Evolutionary conservation across 1,140 invertebrate species (phyloP), one percentile per base, ranked within the genome.

Genomic region (Babylonia areolata): DNA sequence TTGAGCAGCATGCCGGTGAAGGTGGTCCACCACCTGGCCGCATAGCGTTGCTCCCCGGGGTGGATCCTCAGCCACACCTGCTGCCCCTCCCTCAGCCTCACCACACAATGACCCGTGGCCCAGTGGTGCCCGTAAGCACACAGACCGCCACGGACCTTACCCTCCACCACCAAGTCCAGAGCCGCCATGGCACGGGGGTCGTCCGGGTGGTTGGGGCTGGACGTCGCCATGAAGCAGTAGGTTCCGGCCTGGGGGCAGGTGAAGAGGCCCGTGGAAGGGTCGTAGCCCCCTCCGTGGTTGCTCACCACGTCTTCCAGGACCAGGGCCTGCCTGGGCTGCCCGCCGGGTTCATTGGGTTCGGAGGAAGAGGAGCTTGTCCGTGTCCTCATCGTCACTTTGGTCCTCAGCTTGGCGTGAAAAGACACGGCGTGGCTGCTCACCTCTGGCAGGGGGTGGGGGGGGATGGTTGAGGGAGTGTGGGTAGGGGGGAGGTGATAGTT

Each of bases 1-100:
- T 73, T 28, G 6, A 73, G 31, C n/a, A 73, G 71, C 71, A 73
- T 31, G 12, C 71, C 71, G 71, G 28, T 73, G 71, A 73, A 73
- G 33, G 71, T 35, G 71, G 71, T 73, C 71, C 71, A 73, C 71
- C 71, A 73, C 1, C 20, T 17, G 12, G 9, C 71, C 11, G n/a
- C 71, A 17, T 35, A 73, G 31, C 6, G 15, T 12, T 73, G 71
- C n/a, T 35, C 31, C 33, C 71, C 71, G 12, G 28, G 12, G 5
- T 35, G n/a, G 71, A 31, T 73, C 33, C 71, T 28, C 28, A 73
- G 71, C 71, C 31, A 35, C 28, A 73, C 71, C 71, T 35, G 31
- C 3, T 73, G 5, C 28, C 33, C 71, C 1, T 0, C 33, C 12
- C 17, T 9, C 33, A 73, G n/a, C 71, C 20, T 35, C 28, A 73